Conservation (phyloP, 2,797 vertebrate species). For the Xiphophorus birchmanni region DNA sequence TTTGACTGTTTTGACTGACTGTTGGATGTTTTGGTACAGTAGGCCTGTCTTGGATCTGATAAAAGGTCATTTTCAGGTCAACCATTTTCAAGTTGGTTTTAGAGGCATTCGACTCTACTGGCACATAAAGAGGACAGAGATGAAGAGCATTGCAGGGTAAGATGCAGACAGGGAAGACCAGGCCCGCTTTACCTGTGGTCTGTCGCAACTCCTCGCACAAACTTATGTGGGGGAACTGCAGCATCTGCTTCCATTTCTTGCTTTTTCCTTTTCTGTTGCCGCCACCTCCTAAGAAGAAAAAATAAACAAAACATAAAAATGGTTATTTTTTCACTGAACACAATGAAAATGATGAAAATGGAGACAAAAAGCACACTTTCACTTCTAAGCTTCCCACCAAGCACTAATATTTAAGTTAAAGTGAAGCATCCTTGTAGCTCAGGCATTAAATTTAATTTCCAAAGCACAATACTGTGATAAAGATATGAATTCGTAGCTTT, state of each 20-base stretch:
- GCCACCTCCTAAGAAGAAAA: conserved; percentile 84
- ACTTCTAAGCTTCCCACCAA: neutral
- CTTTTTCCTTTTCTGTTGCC: conserved; percentile 98
- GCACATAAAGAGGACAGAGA: conserved; percentile 1
- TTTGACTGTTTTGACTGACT: too few species aligned
- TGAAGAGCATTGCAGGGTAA: neutral
- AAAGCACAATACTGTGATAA: neutral
- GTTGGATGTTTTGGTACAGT: neutral
- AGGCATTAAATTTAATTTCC: neutral
- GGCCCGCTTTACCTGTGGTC: conserved; percentile 82
- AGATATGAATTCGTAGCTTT: neutral
- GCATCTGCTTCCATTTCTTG: conserved; percentile 99
- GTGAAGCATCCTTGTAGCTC: neutral
- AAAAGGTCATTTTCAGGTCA: neutral
- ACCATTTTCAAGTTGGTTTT: neutral
- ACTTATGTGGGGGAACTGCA: conserved; percentile 97
- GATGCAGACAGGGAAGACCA: rapidly evolving
- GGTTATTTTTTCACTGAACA: neutral
- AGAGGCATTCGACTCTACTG: neutral
- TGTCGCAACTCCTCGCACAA: conserved; percentile 94
- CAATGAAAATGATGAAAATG: neutral
- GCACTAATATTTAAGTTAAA: neutral
- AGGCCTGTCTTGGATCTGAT: neutral
- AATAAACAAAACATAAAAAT: conserved; percentile 25
- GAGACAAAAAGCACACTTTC: neutral